Evolutionary conservation across 1,140 invertebrate species (phyloP), one percentile per base, ranked within the genome.

Genomic region (Heliothis virescens): DNA sequence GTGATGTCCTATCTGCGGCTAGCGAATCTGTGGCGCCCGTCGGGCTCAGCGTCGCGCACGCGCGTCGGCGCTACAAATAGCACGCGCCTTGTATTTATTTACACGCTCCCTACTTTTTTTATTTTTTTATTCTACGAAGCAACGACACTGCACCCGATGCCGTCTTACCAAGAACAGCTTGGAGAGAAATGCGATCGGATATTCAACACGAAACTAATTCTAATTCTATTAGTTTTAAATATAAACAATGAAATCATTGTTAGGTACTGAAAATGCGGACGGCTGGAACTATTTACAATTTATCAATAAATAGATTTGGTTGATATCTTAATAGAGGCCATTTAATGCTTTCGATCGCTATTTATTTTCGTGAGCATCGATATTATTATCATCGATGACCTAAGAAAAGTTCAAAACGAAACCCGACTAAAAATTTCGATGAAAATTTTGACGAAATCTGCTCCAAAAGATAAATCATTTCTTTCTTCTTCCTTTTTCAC

Each of bases 11-110:
- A 81, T 81, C 79, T 81, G 78, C 53, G 79, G 26, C 47, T 55
- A 57, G 63, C 7, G 47, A 71, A 26, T 62, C 80, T 59, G 59
- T 75, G 79, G 55, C 65, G 80, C 41, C 77, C 73, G 72, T 71
- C 73, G 48, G 60, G 76, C 75, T 82, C 81, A 79, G 79, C 79
- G 82, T 52, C 85, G 88, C 89, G 88, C 90, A 86, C 86, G 87
- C 88, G 86, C 84, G 82, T 69, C 80, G 75, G 16, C 79, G 86
- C 87, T 79, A 83, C 89, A 89, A 91, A 92, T 92, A 92, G 91
- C 87, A 83, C 88, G 86, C 82, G 81, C 80, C 82, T 73, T 77
- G 82, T 87, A 85, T 89, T 90, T 92, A 92, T 92, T 91, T 89
- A 90, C 86, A 76, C 59, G 84, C 86, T 90, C 86, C 89, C 89